Evolutionary conservation across 1,140 invertebrate genomes (phyloP).

Genomic region (Dinoponera quadriceps): DNA sequence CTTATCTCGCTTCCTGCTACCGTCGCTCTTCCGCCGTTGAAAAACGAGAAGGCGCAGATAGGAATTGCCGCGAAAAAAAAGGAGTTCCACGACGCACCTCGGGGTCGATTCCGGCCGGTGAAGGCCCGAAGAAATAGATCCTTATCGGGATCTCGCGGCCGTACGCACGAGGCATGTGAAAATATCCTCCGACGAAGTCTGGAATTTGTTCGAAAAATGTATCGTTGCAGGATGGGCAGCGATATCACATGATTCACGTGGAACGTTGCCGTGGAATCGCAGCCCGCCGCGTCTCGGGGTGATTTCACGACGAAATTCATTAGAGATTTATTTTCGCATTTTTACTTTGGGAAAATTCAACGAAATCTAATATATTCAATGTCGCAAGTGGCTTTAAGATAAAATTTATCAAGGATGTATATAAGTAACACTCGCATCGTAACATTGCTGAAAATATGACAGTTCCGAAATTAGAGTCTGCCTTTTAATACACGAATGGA

Average conservation of each 20-base stretch:
- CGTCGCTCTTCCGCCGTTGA: conserved; percentile 61
- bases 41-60: conserved; percentile 60
- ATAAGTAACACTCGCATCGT: too few species aligned
- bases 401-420: too few species aligned
- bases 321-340: too few species aligned
- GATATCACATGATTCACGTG: not conserved
- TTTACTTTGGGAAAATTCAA: too few species aligned
- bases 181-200: conserved; percentile 3
- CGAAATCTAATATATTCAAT: too few species aligned
- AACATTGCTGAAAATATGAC: too few species aligned
- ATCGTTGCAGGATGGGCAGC: not conserved
- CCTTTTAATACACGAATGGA: too few species aligned
- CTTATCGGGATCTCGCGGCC: conserved; percentile 21
- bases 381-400: too few species aligned
- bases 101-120: conserved; percentile 10
- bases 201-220: not conserved
- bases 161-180: not conserved
- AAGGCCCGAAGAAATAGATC: conserved; percentile 15
- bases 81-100: not conserved
- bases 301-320: too few species aligned
- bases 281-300: too few species aligned
- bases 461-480: too few species aligned
- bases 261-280: not conserved
- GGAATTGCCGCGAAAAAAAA: conserved; percentile 19
- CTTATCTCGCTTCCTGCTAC: conserved; percentile 75